Percentiles rank a stretch among this genome's conserved stretches.
Conservation (phyloP, 1,140 invertebrate species). For the Euwallacea similis region DNA sequence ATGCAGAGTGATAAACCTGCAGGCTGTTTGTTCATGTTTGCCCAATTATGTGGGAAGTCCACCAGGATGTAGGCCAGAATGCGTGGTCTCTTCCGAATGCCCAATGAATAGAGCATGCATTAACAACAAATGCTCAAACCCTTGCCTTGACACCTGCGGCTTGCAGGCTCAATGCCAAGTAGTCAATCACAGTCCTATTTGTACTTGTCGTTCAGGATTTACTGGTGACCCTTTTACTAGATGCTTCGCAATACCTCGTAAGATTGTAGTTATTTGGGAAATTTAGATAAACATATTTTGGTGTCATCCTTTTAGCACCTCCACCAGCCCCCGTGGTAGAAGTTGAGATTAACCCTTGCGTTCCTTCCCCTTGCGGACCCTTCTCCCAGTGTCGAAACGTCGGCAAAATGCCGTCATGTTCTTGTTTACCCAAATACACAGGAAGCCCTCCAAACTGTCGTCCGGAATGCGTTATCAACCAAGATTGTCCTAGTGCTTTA, state of each 20-base stretch:
- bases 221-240: slow-evolving; percentile 68
- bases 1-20: slow-evolving; percentile 59
- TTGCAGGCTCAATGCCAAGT: slow-evolving; percentile 63
- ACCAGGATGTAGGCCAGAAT: slow-evolving; percentile 64
- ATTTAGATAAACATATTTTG: neutral
- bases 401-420: slow-evolving; percentile 63
- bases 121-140: slow-evolving; percentile 64
- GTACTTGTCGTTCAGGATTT: slow-evolving; percentile 63
- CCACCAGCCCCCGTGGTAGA: slow-evolving; percentile 34
- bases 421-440: slow-evolving; percentile 65
- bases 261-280: slow-evolving; percentile 43
- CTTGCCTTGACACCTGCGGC: slow-evolving; percentile 66
- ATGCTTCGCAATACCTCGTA: slow-evolving; percentile 61
- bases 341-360: slow-evolving; percentile 59
- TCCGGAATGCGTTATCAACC: slow-evolving; percentile 70
- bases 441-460: slow-evolving; percentile 73
- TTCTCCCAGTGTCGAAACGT: slow-evolving; percentile 68
- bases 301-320: slow-evolving; percentile 41
- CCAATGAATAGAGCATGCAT: slow-evolving; percentile 62
- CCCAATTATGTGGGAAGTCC: slow-evolving; percentile 62
- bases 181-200: slow-evolving; percentile 70
- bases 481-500: slow-evolving; percentile 64
- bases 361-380: slow-evolving; percentile 70
- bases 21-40: slow-evolving; percentile 67
- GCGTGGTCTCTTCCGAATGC: slow-evolving; percentile 65